Evolutionary conservation across 2,113 vertebrate genomes (phyloP).

Genomic region (Todiramphus chloris): DNA sequence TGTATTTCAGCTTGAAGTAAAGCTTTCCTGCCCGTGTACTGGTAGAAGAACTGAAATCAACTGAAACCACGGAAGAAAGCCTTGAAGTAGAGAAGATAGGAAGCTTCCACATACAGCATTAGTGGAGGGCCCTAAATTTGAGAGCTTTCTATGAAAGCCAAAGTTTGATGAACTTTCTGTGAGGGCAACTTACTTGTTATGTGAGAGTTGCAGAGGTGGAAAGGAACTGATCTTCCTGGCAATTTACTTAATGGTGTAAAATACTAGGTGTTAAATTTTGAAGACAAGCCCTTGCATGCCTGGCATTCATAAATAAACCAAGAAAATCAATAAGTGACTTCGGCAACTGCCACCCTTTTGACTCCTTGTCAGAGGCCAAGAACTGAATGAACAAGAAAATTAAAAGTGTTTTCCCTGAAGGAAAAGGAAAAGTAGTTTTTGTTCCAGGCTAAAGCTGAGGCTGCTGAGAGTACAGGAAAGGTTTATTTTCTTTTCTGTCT

Average conservation of each 20-base stretch:
- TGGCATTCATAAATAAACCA: constrained; percentile 58
- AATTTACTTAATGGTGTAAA: constrained; percentile 50
- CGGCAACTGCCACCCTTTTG: constrained; percentile 9
- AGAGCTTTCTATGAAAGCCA: background rate
- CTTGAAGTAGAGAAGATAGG: background rate
- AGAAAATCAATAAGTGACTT: constrained; percentile 58
- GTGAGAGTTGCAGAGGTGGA: background rate
- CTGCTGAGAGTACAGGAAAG: background rate
- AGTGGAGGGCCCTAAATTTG: background rate
- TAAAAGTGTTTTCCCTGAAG: constrained; percentile 24
- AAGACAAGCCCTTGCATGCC: background rate
- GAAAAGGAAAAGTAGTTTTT: constrained; percentile 14
- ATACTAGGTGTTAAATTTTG: constrained; percentile 45
- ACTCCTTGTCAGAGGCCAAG: constrained; percentile 38
- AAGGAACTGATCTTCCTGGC: background rate
- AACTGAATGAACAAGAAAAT: constrained; percentile 49
- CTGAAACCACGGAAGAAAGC: background rate
- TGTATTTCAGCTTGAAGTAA: background rate
- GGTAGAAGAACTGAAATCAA: background rate
- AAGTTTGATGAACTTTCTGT: background rate
- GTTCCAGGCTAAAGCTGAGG: background rate
- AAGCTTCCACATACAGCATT: background rate
- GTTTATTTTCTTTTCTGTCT: background rate
- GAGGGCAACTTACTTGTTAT: background rate
- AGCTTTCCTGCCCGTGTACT: background rate